A percentile compares a stretch with the other conserved stretches of the same genome.
These are phyloP conservation scores for Acrocera orbiculus DNA, from an alignment of 2,888 invertebrate genomes.

Conservation along the genomic window DNA sequence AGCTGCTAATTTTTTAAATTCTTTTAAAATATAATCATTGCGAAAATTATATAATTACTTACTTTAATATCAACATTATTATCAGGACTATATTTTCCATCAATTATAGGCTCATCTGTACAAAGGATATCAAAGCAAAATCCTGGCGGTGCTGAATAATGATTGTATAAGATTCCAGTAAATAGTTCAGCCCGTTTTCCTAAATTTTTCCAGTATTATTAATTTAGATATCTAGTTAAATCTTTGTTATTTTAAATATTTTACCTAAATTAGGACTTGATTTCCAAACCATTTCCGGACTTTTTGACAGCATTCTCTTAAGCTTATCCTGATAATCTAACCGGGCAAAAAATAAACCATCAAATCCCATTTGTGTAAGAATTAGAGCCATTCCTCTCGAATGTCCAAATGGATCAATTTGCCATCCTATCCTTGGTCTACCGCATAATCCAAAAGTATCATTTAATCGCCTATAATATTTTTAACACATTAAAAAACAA, in stretches of 20 bases:
- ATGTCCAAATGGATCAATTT: slow-evolving; percentile 78
- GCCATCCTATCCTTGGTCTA: slow-evolving; percentile 62
- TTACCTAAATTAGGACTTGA: slow-evolving; percentile 52
- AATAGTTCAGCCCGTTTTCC: slow-evolving; percentile 53
- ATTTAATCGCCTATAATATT: slow-evolving; percentile 37
- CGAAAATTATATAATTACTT: slow-evolving; percentile 13
- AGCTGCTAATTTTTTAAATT: no score
- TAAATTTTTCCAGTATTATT: slow-evolving; percentile 16
- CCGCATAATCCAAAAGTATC: slow-evolving; percentile 58
- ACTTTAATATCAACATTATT: slow-evolving; percentile 68
- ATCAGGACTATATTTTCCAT: slow-evolving; percentile 58
- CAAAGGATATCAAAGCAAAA: slow-evolving; percentile 89
- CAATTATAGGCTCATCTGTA: slow-evolving; percentile 68
- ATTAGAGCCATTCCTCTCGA: slow-evolving; percentile 71
- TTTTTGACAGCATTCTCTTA: slow-evolving; percentile 37
- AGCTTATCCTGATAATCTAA: slow-evolving; percentile 72
- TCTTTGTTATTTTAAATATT: slow-evolving; percentile 6
- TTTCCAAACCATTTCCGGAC: slow-evolving; percentile 73
- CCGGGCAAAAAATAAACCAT: slow-evolving; percentile 71
- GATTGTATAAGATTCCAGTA: slow-evolving; percentile 67
- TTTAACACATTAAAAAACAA: background rate
- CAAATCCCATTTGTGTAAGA: slow-evolving; percentile 70
- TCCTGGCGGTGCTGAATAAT: slow-evolving; percentile 69
- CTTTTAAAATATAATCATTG: no score
- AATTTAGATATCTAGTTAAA: background rate